A percentile compares a stretch with the other conserved stretches of the same genome.
Evolutionary conservation across 2,113 vertebrate species (phyloP).

Genomic region (Halcyon malimbica): DNA sequence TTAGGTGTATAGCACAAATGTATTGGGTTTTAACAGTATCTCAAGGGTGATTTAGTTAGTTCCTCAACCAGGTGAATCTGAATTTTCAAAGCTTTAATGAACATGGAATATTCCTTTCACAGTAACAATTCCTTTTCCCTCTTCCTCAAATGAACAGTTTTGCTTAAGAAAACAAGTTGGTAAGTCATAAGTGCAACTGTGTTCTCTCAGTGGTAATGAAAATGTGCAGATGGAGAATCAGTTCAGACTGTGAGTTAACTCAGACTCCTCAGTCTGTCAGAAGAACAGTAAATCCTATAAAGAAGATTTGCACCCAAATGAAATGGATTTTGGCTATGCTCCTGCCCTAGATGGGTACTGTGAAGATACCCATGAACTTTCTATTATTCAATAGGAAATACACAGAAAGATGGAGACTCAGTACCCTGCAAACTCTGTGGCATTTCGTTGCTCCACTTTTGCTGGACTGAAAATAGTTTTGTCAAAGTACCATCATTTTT

Average conservation of each 20-base stretch:
- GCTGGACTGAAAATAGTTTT: not conserved
- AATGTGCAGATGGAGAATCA: not conserved
- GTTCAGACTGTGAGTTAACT: not conserved
- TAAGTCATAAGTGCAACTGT: not conserved
- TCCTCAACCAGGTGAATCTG: not conserved
- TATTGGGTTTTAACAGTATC: not conserved
- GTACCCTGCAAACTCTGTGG: not conserved
- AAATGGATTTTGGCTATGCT: conserved; percentile 29
- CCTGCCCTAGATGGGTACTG: not conserved
- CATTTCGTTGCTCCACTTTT: not conserved
- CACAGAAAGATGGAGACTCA: not conserved
- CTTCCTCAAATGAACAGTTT: not conserved
- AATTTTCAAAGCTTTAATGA: not conserved
- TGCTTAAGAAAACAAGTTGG: not conserved
- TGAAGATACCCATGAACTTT: conserved; percentile 11
- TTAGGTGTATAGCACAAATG: not conserved
- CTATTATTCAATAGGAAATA: conserved; percentile 20
- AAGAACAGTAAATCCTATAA: conserved; percentile 34
- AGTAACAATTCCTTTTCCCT: not conserved
- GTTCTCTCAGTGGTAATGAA: not conserved
- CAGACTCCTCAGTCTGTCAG: not conserved
- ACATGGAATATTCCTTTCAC: not conserved
- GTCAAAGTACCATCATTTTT: not conserved
- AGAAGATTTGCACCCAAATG: conserved; percentile 14
- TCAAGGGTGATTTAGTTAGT: not conserved